Percentiles rank a stretch among this genome's conserved stretches.
These are phyloP conservation scores for Phaedon cochleariae DNA, from an alignment of 2,888 invertebrate species.

Conservation along the genomic window DNA sequence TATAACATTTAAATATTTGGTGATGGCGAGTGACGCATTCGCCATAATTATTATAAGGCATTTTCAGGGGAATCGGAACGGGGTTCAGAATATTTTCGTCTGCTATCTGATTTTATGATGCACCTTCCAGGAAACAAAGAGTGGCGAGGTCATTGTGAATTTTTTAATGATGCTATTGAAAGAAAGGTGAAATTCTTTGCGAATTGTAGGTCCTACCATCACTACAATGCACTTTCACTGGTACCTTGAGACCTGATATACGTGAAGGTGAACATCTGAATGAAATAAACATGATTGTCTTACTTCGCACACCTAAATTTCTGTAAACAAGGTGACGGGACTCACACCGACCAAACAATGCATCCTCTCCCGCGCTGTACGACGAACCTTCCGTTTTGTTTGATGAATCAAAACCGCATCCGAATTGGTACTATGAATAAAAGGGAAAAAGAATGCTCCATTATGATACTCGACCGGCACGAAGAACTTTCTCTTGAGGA, in stretches of 20 bases:
- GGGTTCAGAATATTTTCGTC: too few species aligned
- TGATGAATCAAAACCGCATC: constrained; percentile 15
- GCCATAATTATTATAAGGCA: too few species aligned
- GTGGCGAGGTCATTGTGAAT: too few species aligned
- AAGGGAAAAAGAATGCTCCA: constrained; percentile 39
- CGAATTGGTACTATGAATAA: constrained; percentile 31
- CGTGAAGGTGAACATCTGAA: neutral
- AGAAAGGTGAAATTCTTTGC: too few species aligned
- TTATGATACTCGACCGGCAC: constrained; percentile 31
- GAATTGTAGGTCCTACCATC: neutral
- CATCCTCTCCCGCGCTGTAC: neutral
- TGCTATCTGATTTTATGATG: too few species aligned
- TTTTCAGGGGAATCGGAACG: too few species aligned
- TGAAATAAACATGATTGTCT: neutral
- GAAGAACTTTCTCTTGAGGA: constrained; percentile 38
- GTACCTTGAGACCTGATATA: neutral
- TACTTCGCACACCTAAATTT: neutral
- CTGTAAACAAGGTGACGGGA: neutral
- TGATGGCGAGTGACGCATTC: too few species aligned
- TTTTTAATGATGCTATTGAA: too few species aligned
- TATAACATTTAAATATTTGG: too few species aligned
- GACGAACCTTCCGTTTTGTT: constrained; percentile 3
- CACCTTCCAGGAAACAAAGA: too few species aligned
- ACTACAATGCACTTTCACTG: neutral
- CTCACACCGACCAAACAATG: neutral